Percentiles rank a stretch among this genome's conserved stretches.
These are phyloP conservation scores for Antidorcas marsupialis DNA, from an alignment of 2,113 vertebrate genomes.

Conservation along the genomic window DNA sequence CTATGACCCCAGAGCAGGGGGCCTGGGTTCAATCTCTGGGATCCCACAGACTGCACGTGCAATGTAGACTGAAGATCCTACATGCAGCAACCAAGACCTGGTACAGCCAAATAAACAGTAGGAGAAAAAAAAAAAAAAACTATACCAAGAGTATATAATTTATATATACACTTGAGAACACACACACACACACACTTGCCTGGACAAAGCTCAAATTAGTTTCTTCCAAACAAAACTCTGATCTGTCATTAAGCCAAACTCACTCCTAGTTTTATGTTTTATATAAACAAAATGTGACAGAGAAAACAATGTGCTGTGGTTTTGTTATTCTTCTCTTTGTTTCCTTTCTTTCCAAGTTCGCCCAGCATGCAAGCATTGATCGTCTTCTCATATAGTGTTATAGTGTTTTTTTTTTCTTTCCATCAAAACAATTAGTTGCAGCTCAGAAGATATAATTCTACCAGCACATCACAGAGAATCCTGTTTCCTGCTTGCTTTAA, in stretches of 20 bases:
- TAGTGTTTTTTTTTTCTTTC: conserved; percentile 35
- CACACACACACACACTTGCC: neutral
- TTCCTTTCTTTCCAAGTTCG: conserved; percentile 18
- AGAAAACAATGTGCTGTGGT: neutral
- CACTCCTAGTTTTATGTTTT: neutral
- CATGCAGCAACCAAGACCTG: neutral
- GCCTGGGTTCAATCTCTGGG: neutral
- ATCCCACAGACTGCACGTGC: neutral
- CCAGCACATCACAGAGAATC: conserved; percentile 48
- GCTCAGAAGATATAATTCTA: conserved; percentile 54
- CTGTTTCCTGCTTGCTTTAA: conserved; percentile 56
- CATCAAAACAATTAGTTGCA: conserved; percentile 66
- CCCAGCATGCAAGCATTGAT: conserved; percentile 30
- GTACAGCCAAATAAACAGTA: neutral
- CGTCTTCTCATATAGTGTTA: conserved; percentile 34
- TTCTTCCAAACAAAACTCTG: neutral
- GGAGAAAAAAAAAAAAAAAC: neutral
- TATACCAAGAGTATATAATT: neutral
- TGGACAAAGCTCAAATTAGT: neutral
- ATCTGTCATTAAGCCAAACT: neutral
- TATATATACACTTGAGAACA: neutral
- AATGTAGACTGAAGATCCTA: neutral
- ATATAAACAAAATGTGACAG: neutral
- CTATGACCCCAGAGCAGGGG: neutral
- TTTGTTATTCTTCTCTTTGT: conserved; percentile 22